Evolutionary conservation across 2,797 vertebrate species (phyloP).

Genomic region (Pangasius larnaudii): DNA sequence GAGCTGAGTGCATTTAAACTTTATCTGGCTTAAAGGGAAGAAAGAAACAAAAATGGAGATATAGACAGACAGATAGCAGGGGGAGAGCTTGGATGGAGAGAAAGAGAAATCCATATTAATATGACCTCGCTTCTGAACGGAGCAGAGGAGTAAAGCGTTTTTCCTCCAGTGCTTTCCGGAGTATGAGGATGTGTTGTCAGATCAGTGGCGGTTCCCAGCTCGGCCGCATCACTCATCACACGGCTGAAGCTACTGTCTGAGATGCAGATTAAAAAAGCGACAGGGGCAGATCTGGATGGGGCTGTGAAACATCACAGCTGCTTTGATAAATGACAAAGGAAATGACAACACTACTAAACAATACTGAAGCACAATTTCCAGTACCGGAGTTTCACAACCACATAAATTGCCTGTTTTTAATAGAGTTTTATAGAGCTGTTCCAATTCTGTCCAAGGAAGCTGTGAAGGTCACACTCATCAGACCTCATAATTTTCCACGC

Average conservation of each 20-base stretch:
- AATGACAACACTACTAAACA: constrained; percentile 6
- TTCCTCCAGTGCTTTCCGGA: neutral
- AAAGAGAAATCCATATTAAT: constrained; percentile 86
- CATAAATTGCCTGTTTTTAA: constrained; percentile 15
- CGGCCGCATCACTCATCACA: neutral
- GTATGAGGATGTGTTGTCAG: constrained; percentile 72
- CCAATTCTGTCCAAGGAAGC: constrained; percentile 22
- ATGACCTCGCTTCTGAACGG: constrained; percentile 84
- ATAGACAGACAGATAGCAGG: constrained; percentile 2
- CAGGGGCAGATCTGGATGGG: neutral
- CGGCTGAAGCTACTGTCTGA: constrained; percentile 7
- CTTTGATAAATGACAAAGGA: constrained; percentile 21
- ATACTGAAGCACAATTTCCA: neutral
- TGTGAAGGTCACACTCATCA: constrained; percentile 34
- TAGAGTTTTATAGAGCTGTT: constrained; percentile 15
- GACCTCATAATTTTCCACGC: constrained; percentile 21
- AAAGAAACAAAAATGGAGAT: constrained; percentile 36
- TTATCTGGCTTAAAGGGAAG: constrained; percentile 41
- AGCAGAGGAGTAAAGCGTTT: constrained; percentile 26
- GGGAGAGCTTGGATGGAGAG: constrained; percentile 35
- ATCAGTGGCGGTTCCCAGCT: constrained; percentile 72
- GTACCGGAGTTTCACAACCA: neutral
- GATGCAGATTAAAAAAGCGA: constrained; percentile 24
- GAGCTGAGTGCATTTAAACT: constrained; percentile 69
- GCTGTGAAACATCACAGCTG: neutral